Evolutionary conservation across 2,888 invertebrate genomes (phyloP).

Genomic region (Nysson spinosus): DNA sequence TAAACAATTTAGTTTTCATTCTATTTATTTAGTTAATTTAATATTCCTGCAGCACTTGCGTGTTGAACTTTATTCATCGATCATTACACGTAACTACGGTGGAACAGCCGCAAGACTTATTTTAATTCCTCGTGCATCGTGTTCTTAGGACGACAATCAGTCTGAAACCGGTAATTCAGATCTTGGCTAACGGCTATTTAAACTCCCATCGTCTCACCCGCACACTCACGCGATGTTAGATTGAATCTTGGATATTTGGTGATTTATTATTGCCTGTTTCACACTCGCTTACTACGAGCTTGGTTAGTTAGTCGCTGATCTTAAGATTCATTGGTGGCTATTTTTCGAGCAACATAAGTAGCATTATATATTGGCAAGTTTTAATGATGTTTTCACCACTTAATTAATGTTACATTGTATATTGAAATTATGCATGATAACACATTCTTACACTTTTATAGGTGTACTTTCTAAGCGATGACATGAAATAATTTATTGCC

Average conservation of each 20-base stretch:
- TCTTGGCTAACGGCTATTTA: constrained; percentile 62
- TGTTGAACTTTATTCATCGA: constrained; percentile 13
- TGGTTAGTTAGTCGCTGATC: too few species aligned
- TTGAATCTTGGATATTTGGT: constrained; percentile 52
- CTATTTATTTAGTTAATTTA: constrained; percentile 5
- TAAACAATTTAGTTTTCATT: too few species aligned
- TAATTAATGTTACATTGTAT: too few species aligned
- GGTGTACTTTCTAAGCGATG: too few species aligned
- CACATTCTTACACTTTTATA: too few species aligned
- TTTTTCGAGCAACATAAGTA: too few species aligned
- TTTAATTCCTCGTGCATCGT: constrained; percentile 46
- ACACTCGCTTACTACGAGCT: background rate
- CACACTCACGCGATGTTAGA: constrained; percentile 45
- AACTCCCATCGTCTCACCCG: constrained; percentile 13
- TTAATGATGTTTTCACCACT: too few species aligned
- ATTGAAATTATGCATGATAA: too few species aligned
- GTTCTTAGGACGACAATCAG: constrained; percentile 61
- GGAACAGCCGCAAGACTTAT: constrained; percentile 44
- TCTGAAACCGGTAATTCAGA: constrained; percentile 68
- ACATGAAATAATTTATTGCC: too few species aligned
- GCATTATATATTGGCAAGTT: too few species aligned
- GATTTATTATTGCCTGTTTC: constrained; percentile 47
- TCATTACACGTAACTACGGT: constrained; percentile 50
- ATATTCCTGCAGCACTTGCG: constrained; percentile 8
- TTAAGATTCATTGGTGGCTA: too few species aligned